A percentile compares a stretch with the other conserved stretches of the same genome.
These are phyloP conservation scores for Anisognathus igniventris DNA, from an alignment of 2,797 vertebrate genomes.

Conservation along the genomic window DNA sequence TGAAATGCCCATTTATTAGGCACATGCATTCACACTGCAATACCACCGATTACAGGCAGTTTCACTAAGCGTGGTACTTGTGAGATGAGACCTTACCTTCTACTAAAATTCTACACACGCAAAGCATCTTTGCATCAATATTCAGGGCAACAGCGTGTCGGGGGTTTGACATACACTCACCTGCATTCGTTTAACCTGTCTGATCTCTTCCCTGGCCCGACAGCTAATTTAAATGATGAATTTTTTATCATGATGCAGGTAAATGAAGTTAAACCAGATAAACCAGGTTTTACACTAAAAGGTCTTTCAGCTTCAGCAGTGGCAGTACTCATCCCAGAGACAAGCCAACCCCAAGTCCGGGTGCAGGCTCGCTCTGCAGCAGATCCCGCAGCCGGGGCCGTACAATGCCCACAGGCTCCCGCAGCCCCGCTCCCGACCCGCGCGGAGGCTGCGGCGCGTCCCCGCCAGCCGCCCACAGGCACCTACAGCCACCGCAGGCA, in stretches of 20 bases:
- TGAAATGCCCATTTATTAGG: not conserved
- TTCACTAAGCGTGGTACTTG: not conserved
- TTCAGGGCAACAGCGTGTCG: not conserved
- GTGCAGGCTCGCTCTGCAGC: not conserved
- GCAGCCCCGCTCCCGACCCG: fast-evolving
- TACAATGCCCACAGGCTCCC: not conserved
- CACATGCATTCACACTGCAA: not conserved
- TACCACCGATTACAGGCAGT: not conserved
- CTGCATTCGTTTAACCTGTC: not conserved
- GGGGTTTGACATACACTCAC: not conserved
- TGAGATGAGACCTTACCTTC: not conserved
- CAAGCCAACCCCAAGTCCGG: not conserved
- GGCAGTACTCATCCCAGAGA: not conserved
- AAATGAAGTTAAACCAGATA: not conserved
- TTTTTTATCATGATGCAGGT: not conserved
- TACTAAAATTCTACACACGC: not conserved
- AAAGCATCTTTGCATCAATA: not conserved
- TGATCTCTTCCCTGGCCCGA: not conserved
- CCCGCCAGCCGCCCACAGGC: not conserved
- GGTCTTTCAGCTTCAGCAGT: not conserved
- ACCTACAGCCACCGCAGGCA: not conserved
- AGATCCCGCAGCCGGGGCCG: not conserved
- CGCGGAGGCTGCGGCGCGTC: not conserved
- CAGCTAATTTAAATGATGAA: not conserved
- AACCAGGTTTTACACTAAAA: not conserved